Percentiles rank a stretch among this genome's conserved stretches.
Evolutionary conservation across 2,113 vertebrate species (phyloP).

Genomic region (Mastomys natalensis): DNA sequence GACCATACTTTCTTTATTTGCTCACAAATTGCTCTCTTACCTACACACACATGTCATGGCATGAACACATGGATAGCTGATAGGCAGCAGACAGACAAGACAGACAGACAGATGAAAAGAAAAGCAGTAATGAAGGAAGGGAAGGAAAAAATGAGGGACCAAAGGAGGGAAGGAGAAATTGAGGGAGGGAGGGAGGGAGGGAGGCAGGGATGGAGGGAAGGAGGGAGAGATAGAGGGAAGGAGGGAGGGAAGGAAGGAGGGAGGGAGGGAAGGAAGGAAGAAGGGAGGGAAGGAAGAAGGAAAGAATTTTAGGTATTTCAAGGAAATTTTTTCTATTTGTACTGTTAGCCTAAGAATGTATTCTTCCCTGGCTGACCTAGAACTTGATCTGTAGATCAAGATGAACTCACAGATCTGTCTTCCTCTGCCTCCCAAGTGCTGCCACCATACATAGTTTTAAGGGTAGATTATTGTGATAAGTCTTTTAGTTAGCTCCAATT

Average conservation of each 20-base stretch:
- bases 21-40: neutral
- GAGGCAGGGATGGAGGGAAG: no score
- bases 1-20: no score
- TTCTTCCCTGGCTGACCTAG: neutral
- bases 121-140: neutral
- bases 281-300: neutral
- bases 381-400: neutral
- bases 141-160: fast-evolving
- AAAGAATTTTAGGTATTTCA: no score
- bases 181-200: neutral
- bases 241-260: neutral
- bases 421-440: neutral
- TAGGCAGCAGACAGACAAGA: neutral
- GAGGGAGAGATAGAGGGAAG: neutral
- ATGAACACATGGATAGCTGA: neutral
- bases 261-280: neutral
- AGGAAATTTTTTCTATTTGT: neutral
- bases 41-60: neutral
- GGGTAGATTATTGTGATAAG: neutral
- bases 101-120: neutral
- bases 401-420: neutral
- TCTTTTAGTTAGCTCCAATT: neutral
- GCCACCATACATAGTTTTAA: neutral
- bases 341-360: neutral
- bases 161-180: neutral